phyloP scores from a whole-genome alignment of 2,888 invertebrate species.

The Leptopilina myrica region DNA sequence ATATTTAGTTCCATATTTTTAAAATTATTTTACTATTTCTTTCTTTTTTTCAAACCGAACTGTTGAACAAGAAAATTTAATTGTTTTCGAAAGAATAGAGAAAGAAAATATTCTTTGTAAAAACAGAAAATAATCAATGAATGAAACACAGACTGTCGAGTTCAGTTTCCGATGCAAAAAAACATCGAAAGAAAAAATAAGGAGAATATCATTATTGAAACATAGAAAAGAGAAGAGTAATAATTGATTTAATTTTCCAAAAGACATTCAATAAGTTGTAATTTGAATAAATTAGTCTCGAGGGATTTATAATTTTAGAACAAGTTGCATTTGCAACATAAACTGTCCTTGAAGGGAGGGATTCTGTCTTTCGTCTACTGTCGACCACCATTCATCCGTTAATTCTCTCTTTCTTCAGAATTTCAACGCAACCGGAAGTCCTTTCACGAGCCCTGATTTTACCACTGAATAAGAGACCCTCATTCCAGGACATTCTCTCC shows the following conservation, averaged over 20 bases:
- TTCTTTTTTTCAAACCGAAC: no score
- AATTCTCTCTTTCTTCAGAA: conserved; percentile 70
- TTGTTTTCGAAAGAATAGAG: no score
- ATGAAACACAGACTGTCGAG: not conserved
- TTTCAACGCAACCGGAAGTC: conserved; percentile 70
- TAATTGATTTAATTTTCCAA: conserved; percentile 50
- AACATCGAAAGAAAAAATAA: not conserved
- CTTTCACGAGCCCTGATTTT: conserved; percentile 69
- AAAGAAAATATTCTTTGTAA: not conserved
- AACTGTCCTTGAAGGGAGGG: conserved; percentile 44
- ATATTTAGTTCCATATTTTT: no score
- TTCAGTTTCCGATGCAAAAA: not conserved
- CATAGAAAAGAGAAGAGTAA: conserved; percentile 23
- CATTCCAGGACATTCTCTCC: conserved; percentile 45
- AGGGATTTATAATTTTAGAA: conserved; percentile 65
- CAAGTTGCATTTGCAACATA: conserved; percentile 49
- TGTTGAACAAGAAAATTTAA: no score
- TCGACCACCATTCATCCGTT: conserved; percentile 62
- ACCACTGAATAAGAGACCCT: conserved; percentile 48
- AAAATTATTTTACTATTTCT: no score
- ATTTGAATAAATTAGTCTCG: conserved; percentile 63
- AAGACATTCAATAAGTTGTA: conserved; percentile 51
- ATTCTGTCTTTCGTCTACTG: conserved; percentile 43
- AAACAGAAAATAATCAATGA: not conserved
- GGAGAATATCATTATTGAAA: not conserved